Evolutionary conservation across 2,113 vertebrate species (phyloP).

Genomic region (Cinclus mexicanus): DNA sequence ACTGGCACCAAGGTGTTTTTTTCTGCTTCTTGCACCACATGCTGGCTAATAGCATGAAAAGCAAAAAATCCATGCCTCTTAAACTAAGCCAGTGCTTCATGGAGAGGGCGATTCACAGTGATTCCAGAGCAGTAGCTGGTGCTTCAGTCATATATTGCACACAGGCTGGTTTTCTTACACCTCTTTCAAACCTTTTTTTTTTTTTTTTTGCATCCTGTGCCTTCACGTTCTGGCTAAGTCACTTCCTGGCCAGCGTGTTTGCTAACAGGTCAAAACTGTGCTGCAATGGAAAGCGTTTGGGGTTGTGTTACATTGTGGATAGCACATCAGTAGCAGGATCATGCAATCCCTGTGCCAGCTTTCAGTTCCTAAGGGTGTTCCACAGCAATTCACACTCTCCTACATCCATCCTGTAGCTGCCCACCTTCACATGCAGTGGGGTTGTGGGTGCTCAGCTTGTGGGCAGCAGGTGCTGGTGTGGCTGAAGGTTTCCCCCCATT

Average conservation of each 20-base stretch:
- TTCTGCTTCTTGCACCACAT: neutral
- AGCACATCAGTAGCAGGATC: neutral
- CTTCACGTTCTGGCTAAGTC: neutral
- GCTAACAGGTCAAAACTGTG: neutral
- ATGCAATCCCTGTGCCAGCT: neutral
- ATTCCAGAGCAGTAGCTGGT: neutral
- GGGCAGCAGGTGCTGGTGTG: neutral
- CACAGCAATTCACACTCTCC: neutral
- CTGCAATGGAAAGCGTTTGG: neutral
- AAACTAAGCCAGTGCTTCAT: neutral
- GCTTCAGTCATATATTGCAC: accelerated
- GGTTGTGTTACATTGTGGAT: neutral
- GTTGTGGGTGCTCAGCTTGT: neutral
- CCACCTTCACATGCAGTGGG: neutral
- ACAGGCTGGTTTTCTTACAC: neutral
- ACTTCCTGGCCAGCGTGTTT: neutral
- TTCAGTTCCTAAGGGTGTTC: neutral
- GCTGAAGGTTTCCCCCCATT: neutral
- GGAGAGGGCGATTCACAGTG: accelerated
- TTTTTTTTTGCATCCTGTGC: neutral
- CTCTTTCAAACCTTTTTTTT: neutral
- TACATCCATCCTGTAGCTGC: accelerated
- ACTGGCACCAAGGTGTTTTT: neutral
- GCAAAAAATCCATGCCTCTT: neutral
- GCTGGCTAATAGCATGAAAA: neutral